Evolutionary conservation across 1,140 invertebrate genomes (phyloP).

Genomic region (Pentalonia nigronervosa): DNA sequence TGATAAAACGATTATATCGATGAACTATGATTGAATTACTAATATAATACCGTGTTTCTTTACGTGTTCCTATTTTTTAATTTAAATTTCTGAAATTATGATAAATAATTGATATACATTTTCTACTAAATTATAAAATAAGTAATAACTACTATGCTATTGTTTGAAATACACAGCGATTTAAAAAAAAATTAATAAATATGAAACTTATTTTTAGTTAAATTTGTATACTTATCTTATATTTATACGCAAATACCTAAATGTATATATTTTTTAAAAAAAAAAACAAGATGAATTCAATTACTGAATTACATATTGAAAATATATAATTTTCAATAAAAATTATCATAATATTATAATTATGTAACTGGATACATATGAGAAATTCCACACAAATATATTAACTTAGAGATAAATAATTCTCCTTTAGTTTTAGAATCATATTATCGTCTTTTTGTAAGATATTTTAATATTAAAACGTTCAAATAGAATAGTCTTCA

Average conservation of each 20-base stretch:
- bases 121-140: background rate
- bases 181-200: background rate
- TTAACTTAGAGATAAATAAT: background rate
- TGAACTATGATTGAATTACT: background rate
- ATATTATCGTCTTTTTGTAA: constrained; percentile 2
- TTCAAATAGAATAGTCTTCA: background rate
- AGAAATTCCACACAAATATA: background rate
- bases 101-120: background rate
- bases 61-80: background rate
- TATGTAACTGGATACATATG: background rate
- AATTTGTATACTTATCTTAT: background rate
- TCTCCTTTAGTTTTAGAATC: background rate
- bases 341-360: background rate
- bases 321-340: background rate
- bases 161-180: background rate
- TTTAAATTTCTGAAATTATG: background rate
- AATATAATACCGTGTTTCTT: background rate
- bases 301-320: background rate
- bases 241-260: background rate
- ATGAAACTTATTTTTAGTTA: background rate
- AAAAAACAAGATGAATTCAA: background rate
- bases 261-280: background rate
- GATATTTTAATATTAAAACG: background rate
- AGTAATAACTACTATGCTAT: background rate
- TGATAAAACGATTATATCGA: background rate